These are phyloP conservation scores for Agapostemon virescens DNA, from an alignment of 2,888 invertebrate genomes.

Conservation along the genomic window DNA sequence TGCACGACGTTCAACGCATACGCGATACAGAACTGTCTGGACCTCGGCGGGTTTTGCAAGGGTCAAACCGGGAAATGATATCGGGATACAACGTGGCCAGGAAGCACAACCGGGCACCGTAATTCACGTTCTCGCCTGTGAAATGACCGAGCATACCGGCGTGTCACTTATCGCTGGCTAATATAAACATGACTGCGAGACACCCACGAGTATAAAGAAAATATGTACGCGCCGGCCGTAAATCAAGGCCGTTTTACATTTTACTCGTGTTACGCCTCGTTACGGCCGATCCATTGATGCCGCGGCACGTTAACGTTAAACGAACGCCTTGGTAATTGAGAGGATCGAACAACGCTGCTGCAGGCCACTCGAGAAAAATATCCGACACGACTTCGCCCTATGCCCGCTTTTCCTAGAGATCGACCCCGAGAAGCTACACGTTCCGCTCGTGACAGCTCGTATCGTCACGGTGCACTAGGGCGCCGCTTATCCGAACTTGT, in stretches of 20 bases:
- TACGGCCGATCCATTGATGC: conserved; percentile 13
- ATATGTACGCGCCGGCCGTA: conserved; percentile 44
- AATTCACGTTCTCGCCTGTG: conserved; percentile 70
- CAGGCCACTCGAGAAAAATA: background rate
- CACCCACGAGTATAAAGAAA: conserved; percentile 59
- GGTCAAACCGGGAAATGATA: conserved; percentile 45
- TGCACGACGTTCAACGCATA: no score
- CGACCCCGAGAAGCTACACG: background rate
- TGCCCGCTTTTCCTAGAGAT: conserved; percentile 29
- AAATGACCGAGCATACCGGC: conserved; percentile 69
- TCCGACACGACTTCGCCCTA: conserved; percentile 6
- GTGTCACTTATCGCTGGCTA: conserved; percentile 72
- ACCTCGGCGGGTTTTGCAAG: conserved; percentile 26
- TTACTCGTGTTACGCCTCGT: conserved; percentile 49
- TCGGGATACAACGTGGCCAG: conserved; percentile 41
- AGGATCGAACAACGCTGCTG: conserved; percentile 24
- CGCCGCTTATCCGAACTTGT: background rate
- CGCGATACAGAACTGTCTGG: conserved; percentile 12
- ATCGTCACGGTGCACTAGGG: background rate
- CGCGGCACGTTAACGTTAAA: conserved; percentile 12
- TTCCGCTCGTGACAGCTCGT: conserved; percentile 14
- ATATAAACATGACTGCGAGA: conserved; percentile 71
- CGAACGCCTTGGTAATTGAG: conserved; percentile 35
- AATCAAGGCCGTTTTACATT: conserved; percentile 64
- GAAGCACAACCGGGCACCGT: conserved; percentile 63